Conservation (phyloP, 1,140 invertebrate genomes). For the Scaptomyza montana region DNA sequence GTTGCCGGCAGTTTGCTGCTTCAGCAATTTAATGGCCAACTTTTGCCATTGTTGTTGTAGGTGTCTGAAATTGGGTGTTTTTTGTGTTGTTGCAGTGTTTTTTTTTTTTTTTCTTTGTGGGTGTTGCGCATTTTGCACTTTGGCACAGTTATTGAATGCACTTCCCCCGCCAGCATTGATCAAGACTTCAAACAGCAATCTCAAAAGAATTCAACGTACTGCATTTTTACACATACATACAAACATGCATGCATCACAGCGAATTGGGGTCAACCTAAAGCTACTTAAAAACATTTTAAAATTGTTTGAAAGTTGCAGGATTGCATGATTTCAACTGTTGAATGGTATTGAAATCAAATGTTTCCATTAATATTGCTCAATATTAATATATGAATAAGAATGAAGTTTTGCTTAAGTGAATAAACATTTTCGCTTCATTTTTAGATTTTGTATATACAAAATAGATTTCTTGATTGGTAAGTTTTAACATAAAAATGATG, state of each 20-base stretch:
- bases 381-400: no score
- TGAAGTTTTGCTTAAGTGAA: no score
- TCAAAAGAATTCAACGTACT: conserved; percentile 20
- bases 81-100: not conserved
- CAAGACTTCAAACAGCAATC: conserved; percentile 12
- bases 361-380: no score
- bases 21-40: conserved; percentile 69
- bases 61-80: conserved; percentile 37
- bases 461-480: no score
- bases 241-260: not conserved
- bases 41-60: conserved; percentile 41
- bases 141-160: conserved; percentile 60
- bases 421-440: no score
- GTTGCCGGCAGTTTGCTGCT: conserved; percentile 66
- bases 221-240: not conserved
- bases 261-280: conserved; percentile 13
- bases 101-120: not conserved
- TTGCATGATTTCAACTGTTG: no score
- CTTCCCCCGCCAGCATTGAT: not conserved
- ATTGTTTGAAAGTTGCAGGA: no score
- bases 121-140: conserved; percentile 48
- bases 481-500: no score
- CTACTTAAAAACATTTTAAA: not conserved
- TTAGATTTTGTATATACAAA: no score
- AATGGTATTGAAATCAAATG: no score